Evolutionary conservation across 2,113 vertebrate genomes (phyloP), one percentile per base, ranked within the genome.

Genomic region (Cercopithecus mona): DNA sequence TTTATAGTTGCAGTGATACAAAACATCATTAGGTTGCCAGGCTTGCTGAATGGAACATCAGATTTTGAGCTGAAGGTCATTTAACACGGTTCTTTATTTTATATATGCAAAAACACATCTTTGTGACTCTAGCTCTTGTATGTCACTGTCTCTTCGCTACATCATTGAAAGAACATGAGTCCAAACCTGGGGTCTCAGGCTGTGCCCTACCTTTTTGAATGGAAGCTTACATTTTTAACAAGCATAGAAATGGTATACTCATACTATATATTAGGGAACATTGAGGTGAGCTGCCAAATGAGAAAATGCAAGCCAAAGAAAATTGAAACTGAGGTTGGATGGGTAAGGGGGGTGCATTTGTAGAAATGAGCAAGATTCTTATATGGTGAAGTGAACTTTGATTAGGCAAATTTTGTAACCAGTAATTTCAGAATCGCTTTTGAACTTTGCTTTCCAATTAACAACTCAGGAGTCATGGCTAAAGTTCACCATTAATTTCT

Each of bases 391-490:
- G 45, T 57, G n/a, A 75, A 35, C 18, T 40, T 7, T 57, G 32
- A 68, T n/a, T 16, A 40, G 40, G 64, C 7, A 50, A 8, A 50
- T 18, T 43, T 90, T 57, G 92, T 18, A 57, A 91, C 6, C 1
- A 12, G 48, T 59, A n/a, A 73, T 82, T 89, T 95, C 38, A 85
- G n/a, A 93, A 75, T 82, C 52, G 48, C 45, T 68, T 96, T 90
- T 93, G 78, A 85, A 64, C 64, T 91, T 45, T 88, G 81, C 22
- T 93, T 94, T 84, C 59, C 40, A 88, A 8, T 57, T 11, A 52
- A 50, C 27, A 70, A 55, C 76, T 50, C 30, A 3, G 50, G 95
- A 94, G 55, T 92, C 83, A 57, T 45, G 70, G 83, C 35, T 50
- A 48, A 92, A 95, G 95, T 94, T 73, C 87, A 88, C 45, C 27